These are phyloP conservation scores for Cephus runcator DNA, from an alignment of 2,888 invertebrate genomes.

Conservation along the genomic window DNA sequence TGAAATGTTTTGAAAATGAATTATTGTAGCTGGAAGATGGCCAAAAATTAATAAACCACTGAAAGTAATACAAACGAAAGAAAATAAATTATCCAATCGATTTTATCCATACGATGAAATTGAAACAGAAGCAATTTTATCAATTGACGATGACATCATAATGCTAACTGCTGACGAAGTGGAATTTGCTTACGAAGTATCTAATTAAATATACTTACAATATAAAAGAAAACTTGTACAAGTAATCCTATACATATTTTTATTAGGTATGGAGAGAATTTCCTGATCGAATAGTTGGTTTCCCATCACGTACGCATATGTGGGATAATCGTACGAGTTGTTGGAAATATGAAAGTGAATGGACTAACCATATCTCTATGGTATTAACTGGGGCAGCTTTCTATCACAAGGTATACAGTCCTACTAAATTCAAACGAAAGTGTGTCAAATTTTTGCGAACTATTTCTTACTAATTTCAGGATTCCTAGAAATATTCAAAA, in stretches of 20 bases:
- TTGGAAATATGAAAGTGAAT: constrained; percentile 97
- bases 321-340: constrained; percentile 89
- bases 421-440: neutral
- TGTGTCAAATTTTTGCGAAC: neutral
- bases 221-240: constrained; percentile 8
- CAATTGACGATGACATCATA: constrained; percentile 95
- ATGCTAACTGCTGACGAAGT: constrained; percentile 96
- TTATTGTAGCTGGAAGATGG: constrained; percentile 81
- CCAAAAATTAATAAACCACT: constrained; percentile 89
- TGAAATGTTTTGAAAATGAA: neutral
- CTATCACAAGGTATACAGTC: constrained; percentile 82
- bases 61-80: constrained; percentile 89
- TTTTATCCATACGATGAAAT: constrained; percentile 97
- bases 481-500: neutral
- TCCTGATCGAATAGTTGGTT: constrained; percentile 95
- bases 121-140: constrained; percentile 94
- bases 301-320: constrained; percentile 92
- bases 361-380: constrained; percentile 97
- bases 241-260: constrained; percentile 31
- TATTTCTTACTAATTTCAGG: neutral
- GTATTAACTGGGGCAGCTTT: constrained; percentile 96
- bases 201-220: constrained; percentile 1
- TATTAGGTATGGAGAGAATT: constrained; percentile 96
- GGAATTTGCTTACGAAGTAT: constrained; percentile 87
- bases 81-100: constrained; percentile 93